A percentile compares a stretch with the other conserved stretches of the same genome.
These are phyloP conservation scores for Trachemys scripta DNA, from an alignment of 2,113 vertebrate species.

Conservation along the genomic window DNA sequence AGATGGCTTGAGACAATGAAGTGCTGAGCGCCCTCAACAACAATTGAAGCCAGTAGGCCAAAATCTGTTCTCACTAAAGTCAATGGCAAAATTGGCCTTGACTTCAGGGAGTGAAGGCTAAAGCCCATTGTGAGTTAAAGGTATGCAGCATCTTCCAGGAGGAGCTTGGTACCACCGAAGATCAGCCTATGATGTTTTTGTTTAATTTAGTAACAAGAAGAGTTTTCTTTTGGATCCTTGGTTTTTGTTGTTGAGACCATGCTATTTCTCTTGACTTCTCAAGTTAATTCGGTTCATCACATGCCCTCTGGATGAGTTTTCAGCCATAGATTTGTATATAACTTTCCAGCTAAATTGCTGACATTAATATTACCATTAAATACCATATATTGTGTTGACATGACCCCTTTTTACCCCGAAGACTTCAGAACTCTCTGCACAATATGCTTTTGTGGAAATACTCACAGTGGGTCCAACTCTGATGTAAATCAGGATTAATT, in stretches of 20 bases:
- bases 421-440: not conserved
- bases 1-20: not conserved
- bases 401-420: not conserved
- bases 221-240: not conserved
- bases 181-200: not conserved
- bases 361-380: not conserved
- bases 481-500: not conserved
- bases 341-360: not conserved
- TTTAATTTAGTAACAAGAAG: not conserved
- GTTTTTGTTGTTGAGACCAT: fast-evolving
- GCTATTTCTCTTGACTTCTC: not conserved
- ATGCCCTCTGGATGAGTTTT: constrained; percentile 2
- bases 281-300: not conserved
- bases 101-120: not conserved
- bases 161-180: not conserved
- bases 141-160: not conserved
- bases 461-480: not conserved
- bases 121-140: not conserved
- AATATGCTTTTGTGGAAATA: not conserved
- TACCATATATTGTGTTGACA: not conserved
- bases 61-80: not conserved
- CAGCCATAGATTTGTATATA: not conserved
- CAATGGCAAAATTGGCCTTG: not conserved
- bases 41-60: not conserved
- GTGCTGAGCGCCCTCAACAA: not conserved